A percentile compares a stretch with the other conserved stretches of the same genome.
These are phyloP conservation scores for Coreoperca whiteheadi DNA, from an alignment of 2,113 vertebrate genomes.

Conservation along the genomic window DNA sequence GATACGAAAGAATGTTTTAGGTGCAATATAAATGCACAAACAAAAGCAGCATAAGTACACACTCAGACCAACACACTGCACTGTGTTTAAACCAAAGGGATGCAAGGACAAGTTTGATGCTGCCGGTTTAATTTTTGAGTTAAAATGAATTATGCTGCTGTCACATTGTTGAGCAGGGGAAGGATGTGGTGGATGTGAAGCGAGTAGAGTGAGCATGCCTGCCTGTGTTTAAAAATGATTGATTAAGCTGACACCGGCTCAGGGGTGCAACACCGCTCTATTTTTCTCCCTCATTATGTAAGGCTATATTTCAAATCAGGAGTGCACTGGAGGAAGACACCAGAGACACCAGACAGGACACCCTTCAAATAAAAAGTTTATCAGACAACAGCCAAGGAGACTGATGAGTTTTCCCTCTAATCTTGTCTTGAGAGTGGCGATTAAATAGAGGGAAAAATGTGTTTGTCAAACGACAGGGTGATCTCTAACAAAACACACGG, in stretches of 20 bases:
- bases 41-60: slow-evolving; percentile 13
- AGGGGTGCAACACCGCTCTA: slow-evolving; percentile 81
- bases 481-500: slow-evolving; percentile 9
- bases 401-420: slow-evolving; percentile 73
- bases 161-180: slow-evolving; percentile 82
- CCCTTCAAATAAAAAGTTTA: slow-evolving; percentile 83
- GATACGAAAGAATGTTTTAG: not conserved
- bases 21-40: not conserved
- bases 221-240: slow-evolving; percentile 90
- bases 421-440: slow-evolving; percentile 61
- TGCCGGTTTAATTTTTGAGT: slow-evolving; percentile 81
- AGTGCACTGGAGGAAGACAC: slow-evolving; percentile 84
- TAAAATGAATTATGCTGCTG: slow-evolving; percentile 86
- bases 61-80: slow-evolving; percentile 20
- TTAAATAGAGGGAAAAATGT: slow-evolving; percentile 35
- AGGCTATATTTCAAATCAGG: slow-evolving; percentile 88
- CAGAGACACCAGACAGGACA: slow-evolving; percentile 80
- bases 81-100: slow-evolving; percentile 72
- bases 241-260: slow-evolving; percentile 88
- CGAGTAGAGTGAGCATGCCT: slow-evolving; percentile 78
- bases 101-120: slow-evolving; percentile 84
- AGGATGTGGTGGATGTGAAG: slow-evolving; percentile 79
- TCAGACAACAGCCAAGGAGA: slow-evolving; percentile 81
- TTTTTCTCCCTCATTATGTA: slow-evolving; percentile 86
- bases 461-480: slow-evolving; percentile 44